Percentiles rank a stretch among this genome's conserved stretches.
phyloP scores from a whole-genome alignment of 1,140 invertebrate species.

The Bombus difficillimus region DNA sequence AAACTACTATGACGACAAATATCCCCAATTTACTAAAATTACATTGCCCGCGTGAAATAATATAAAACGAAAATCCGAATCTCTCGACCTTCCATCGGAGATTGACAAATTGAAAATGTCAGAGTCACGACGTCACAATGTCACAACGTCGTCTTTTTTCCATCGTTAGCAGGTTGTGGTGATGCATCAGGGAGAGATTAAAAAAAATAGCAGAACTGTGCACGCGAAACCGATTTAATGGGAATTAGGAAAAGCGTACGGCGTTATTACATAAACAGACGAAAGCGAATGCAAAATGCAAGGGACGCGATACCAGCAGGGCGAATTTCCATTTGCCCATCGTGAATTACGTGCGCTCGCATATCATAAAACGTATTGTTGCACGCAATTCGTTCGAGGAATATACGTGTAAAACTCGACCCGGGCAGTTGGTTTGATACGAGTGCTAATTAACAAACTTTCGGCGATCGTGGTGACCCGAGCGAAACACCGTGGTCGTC shows the following conservation, averaged over 20 bases:
- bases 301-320: constrained; percentile 5
- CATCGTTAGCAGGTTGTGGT: neutral
- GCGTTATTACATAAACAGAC: constrained; percentile 31
- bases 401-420: constrained; percentile 34
- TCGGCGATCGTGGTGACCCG: constrained; percentile 18
- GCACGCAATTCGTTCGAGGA: constrained; percentile 30
- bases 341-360: neutral
- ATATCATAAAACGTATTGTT: constrained; percentile 17
- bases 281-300: constrained; percentile 17
- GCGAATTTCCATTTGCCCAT: constrained; percentile 44
- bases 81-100: neutral
- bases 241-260: neutral
- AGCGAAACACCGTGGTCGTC: constrained; percentile 3
- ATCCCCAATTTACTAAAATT: no score
- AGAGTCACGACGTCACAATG: neutral
- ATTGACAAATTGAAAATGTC: neutral
- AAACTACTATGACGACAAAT: no score
- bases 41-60: neutral
- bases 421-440: constrained; percentile 3
- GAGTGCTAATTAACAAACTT: constrained; percentile 68
- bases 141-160: neutral
- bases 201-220: neutral
- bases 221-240: constrained; percentile 2
- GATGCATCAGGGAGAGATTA: no score
- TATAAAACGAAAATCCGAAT: no score